These are phyloP conservation scores for Dryomyza anilis DNA, from an alignment of 2,888 invertebrate genomes.

Conservation along the genomic window DNA sequence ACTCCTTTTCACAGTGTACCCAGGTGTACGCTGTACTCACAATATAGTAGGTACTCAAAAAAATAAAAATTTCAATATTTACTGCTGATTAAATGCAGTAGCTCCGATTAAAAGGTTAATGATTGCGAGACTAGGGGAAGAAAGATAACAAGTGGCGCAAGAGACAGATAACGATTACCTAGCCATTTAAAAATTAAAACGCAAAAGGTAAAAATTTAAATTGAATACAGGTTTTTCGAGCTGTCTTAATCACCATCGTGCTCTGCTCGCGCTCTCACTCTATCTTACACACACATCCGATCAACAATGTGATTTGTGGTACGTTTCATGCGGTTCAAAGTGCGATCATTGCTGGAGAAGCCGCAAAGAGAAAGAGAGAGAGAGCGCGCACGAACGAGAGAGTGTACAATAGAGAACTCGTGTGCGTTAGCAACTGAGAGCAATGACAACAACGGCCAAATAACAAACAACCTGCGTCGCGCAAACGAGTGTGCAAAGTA, in stretches of 20 bases:
- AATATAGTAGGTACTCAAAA: too few species aligned
- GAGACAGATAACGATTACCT: not conserved
- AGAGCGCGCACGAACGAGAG: slow-evolving; percentile 31
- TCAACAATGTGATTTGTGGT: not conserved
- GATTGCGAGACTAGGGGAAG: too few species aligned
- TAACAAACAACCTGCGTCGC: slow-evolving; percentile 26
- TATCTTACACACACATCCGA: not conserved
- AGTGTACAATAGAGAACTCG: slow-evolving; percentile 3
- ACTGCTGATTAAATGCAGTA: too few species aligned
- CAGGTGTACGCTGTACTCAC: too few species aligned
- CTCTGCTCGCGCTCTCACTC: not conserved
- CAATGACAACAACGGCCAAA: slow-evolving; percentile 5
- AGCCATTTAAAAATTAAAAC: too few species aligned
- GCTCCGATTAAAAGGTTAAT: too few species aligned
- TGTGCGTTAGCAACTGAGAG: slow-evolving; percentile 25
- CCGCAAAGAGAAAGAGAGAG: slow-evolving; percentile 24
- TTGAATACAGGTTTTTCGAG: slow-evolving; percentile 2
- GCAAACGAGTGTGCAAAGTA: slow-evolving; percentile 23
- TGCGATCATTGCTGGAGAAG: slow-evolving; percentile 15
- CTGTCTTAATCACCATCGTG: not conserved
- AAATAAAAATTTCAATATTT: too few species aligned
- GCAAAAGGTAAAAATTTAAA: not conserved
- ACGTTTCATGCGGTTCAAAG: not conserved
- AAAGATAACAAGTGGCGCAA: not conserved
- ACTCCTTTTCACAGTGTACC: too few species aligned